Base-by-base conservation (phyloP, 2,113 vertebrate genomes). In the Dipodomys stephensi region DNA sequence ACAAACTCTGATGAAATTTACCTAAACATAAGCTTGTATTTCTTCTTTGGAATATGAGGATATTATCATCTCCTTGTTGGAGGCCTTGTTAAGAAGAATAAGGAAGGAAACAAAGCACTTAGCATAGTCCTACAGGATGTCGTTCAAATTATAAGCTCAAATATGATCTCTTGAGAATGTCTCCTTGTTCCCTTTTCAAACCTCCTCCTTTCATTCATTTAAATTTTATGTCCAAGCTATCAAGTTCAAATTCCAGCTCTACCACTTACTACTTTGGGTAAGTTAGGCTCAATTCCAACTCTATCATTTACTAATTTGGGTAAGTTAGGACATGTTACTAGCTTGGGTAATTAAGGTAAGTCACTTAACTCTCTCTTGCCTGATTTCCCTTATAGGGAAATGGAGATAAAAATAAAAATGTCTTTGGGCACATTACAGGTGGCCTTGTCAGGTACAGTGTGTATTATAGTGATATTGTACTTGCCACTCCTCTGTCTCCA, bases 241-340 rank as follows among this genome's bases (percentile, higher is more conserved):
- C 25, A 25, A 64, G 20, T 83, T 90, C 68, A 87, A 60, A 74
- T 94, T 83, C 15, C 64, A 94, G 22, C 27, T 78, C 28, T 27
- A 74, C 8, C 32, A 73, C 44, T 77, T 81, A 32, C 4, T 15
- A 57, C n/a, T 10, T 32, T 77, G 27, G 9, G 7, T 7, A 28
- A 62, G 49, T 53, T 53, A 53, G 49, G 49, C 49, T 62, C 83
- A 60, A 78, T 94, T 83, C 15, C 68, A 94, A 27, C 27, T 78
- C 28, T 30, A 76, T 6, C 44, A 69, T 32, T 77, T 81, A 32
- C 4, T 15, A 57, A n/a, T 10, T 35, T 77, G 28, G 9, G 6
- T 5, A 25, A 64, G 53, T 57, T 57, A 16, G 53, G 53, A 8
- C 53, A 57, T 57, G 15, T 57, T 57, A 57, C 4, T 15, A 57